Conservation (phyloP, 1,140 invertebrate genomes). For the Lineus longissimus region DNA sequence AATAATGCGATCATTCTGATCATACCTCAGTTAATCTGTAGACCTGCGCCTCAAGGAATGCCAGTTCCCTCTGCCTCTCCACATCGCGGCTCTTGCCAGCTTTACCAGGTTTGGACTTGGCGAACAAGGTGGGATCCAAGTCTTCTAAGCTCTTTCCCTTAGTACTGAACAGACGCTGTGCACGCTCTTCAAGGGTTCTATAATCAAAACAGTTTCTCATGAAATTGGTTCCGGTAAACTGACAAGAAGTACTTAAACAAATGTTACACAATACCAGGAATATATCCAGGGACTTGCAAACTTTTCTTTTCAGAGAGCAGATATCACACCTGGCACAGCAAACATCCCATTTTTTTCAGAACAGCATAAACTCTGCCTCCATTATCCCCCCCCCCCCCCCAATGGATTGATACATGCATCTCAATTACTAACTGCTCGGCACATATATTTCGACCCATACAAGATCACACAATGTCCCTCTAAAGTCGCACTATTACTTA, state of each 20-base stretch:
- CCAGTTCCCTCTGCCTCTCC: constrained; percentile 61
- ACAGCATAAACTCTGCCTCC: too few species aligned
- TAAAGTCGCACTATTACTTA: constrained; percentile 48
- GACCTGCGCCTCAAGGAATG: constrained; percentile 80
- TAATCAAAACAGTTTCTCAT: constrained; percentile 23
- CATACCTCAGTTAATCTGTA: constrained; percentile 73
- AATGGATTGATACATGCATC: too few species aligned
- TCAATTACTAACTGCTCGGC: too few species aligned
- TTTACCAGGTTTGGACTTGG: constrained; percentile 63
- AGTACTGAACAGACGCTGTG: constrained; percentile 89
- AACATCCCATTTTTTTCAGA: too few species aligned
- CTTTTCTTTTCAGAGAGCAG: too few species aligned
- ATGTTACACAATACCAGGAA: too few species aligned
- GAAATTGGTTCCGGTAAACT: background rate
- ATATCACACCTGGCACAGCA: too few species aligned
- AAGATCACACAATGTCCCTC: too few species aligned
- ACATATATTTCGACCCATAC: too few species aligned
- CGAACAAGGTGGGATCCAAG: constrained; percentile 83
- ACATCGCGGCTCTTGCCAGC: constrained; percentile 52
- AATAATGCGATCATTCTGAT: too few species aligned
- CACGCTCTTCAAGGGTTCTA: constrained; percentile 90
- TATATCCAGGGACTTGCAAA: background rate
- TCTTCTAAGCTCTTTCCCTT: constrained; percentile 83
- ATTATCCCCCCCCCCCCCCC: too few species aligned
- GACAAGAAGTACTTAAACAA: too few species aligned